These are phyloP conservation scores for Caranx ignobilis DNA, from an alignment of 2,113 vertebrate genomes.

Conservation along the genomic window DNA sequence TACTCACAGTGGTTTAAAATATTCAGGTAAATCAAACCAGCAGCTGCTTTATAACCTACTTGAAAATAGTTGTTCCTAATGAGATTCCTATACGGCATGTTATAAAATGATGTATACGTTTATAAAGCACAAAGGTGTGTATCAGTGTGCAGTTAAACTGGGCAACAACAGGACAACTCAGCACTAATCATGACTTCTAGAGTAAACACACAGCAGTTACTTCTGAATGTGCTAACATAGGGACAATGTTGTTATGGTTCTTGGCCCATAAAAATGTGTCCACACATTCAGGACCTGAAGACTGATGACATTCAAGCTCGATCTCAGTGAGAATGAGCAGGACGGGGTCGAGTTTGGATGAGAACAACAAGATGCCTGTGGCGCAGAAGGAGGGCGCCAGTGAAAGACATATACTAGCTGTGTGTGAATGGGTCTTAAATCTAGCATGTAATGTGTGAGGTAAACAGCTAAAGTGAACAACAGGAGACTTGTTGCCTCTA, in stretches of 20 bases:
- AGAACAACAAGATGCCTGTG: slow-evolving; percentile 27
- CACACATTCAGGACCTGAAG: slow-evolving; percentile 22
- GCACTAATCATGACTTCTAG: slow-evolving; percentile 8
- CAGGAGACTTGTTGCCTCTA: slow-evolving; percentile 36
- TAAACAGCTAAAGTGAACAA: slow-evolving; percentile 44
- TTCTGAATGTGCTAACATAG: slow-evolving; percentile 49
- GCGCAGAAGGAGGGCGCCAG: slow-evolving; percentile 7
- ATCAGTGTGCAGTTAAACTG: slow-evolving; percentile 1
- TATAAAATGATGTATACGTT: background rate
- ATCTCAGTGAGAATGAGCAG: slow-evolving; percentile 15
- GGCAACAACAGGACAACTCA: slow-evolving; percentile 21
- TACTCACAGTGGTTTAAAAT: background rate
- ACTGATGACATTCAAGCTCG: slow-evolving; percentile 8
- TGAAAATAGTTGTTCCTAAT: background rate
- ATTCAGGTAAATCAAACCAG: background rate
- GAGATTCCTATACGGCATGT: background rate
- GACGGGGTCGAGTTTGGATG: slow-evolving; percentile 19
- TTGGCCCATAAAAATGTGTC: slow-evolving; percentile 3
- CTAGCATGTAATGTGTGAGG: slow-evolving; percentile 34
- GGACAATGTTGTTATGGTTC: slow-evolving; percentile 47
- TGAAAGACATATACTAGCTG: slow-evolving; percentile 27
- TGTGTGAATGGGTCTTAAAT: slow-evolving; percentile 33
- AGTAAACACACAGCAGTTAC: slow-evolving; percentile 54
- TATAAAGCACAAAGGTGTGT: background rate
- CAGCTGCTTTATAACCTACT: background rate